Evolutionary conservation across 30 jellyfish, hydroid and myxozoan genomes (phyloP).

Genomic region (Turritopsis rubra): DNA sequence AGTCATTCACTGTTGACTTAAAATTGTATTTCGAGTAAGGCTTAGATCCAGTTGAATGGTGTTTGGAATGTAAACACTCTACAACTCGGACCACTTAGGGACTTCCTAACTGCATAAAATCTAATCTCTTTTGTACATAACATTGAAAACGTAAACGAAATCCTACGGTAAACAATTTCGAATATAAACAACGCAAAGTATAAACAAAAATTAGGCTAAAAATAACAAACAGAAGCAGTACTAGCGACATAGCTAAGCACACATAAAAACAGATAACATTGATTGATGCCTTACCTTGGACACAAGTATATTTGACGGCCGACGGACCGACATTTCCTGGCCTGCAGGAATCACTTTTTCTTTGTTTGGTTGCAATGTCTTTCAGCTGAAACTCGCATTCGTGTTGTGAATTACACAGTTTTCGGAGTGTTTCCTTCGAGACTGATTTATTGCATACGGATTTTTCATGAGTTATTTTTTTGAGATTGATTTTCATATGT

Average conservation of each 20-base stretch:
- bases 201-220: background rate
- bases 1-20: background rate
- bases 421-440: constrained; percentile 11
- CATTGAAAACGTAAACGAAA: background rate
- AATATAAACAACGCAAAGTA: background rate
- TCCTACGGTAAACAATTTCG: background rate
- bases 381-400: constrained; percentile 16
- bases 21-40: background rate
- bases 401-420: constrained; percentile 10
- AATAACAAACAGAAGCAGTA: background rate
- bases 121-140: background rate
- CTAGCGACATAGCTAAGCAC: background rate
- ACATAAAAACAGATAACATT: background rate
- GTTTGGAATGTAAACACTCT: background rate
- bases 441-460: background rate
- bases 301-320: constrained; percentile 17
- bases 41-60: no score
- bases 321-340: constrained; percentile 16
- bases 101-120: background rate
- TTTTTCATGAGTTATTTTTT: constrained; percentile 12
- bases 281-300: constrained; percentile 13
- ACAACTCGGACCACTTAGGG: background rate
- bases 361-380: constrained; percentile 4
- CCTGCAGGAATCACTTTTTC: background rate
- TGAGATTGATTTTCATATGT: background rate